Evolutionary conservation across 2,797 vertebrate genomes (phyloP).

Genomic region (Fringilla coelebs): DNA sequence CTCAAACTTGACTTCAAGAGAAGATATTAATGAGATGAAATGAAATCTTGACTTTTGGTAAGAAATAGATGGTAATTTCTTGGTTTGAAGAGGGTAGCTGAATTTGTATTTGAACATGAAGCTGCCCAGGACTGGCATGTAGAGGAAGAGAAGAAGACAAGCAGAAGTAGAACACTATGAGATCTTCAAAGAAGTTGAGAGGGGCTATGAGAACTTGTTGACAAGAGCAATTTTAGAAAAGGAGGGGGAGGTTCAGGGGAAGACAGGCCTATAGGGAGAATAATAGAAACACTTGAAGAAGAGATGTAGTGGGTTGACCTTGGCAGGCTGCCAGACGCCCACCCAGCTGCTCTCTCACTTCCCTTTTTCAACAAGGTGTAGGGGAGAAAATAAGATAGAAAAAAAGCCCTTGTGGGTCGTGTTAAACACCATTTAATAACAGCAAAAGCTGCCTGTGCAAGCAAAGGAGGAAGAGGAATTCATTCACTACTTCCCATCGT

Average conservation of each 20-base stretch:
- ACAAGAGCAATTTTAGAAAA: conserved; percentile 14
- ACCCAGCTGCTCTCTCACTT: background rate
- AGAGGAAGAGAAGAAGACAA: background rate
- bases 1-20: background rate
- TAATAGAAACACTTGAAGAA: background rate
- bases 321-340: background rate
- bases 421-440: background rate
- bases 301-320: background rate
- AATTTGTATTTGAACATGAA: background rate
- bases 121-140: background rate
- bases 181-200: background rate
- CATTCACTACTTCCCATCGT: accelerated
- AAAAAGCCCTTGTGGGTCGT: background rate
- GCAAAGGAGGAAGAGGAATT: background rate
- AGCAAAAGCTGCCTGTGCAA: background rate
- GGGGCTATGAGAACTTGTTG: background rate
- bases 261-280: background rate
- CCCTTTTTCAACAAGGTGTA: background rate
- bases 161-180: background rate
- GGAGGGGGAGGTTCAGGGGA: background rate
- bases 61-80: background rate
- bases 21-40: background rate
- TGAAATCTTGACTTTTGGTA: background rate
- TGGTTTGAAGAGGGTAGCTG: background rate
- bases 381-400: background rate